phyloP scores from a whole-genome alignment of 2,888 invertebrate species.

The Synergus laeviventris region DNA sequence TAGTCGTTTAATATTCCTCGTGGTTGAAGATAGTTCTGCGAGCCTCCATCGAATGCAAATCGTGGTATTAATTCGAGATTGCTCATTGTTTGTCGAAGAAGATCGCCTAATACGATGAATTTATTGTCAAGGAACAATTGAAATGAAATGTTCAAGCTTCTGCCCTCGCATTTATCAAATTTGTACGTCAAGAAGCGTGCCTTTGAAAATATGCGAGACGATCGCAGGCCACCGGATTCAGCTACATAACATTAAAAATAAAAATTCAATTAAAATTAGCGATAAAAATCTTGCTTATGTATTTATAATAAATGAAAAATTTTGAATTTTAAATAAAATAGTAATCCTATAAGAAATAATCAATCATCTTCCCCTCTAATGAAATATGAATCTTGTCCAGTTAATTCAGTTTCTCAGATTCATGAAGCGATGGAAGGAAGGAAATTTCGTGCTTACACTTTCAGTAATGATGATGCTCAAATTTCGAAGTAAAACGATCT shows the following conservation, averaged over 20 bases:
- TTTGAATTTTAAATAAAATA: too few species aligned
- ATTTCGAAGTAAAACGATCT: constrained; percentile 12
- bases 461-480: neutral
- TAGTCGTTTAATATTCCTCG: constrained; percentile 63
- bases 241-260: constrained; percentile 28
- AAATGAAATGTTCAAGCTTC: constrained; percentile 12
- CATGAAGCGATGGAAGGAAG: neutral
- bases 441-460: constrained; percentile 1
- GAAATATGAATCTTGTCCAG: neutral
- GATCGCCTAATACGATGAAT: constrained; percentile 59
- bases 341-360: neutral
- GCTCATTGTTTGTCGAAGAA: constrained; percentile 62
- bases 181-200: constrained; percentile 25
- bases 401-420: neutral
- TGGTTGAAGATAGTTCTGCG: constrained; percentile 57
- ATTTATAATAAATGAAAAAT: neutral
- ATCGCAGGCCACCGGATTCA: constrained; percentile 3
- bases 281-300: neutral
- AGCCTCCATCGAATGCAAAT: constrained; percentile 62
- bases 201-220: constrained; percentile 14
- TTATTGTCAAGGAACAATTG: constrained; percentile 53
- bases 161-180: constrained; percentile 36
- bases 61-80: constrained; percentile 60
- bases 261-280: constrained; percentile 25
- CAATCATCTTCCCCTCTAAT: neutral